Conservation (phyloP, 1,140 invertebrate genomes). For the Eupristina koningsbergeri region DNA sequence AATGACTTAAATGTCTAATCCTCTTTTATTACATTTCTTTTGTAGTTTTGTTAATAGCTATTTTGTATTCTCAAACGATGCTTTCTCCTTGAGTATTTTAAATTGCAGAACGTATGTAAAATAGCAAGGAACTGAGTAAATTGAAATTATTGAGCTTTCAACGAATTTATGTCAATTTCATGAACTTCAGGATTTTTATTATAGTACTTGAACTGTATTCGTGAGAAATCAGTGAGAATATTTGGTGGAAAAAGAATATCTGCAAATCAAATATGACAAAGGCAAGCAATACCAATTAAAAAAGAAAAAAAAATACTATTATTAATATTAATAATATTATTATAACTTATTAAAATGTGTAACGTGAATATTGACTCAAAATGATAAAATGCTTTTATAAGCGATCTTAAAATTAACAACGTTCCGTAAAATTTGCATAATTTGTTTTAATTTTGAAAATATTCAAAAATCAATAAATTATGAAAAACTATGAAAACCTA, state of each 20-base stretch:
- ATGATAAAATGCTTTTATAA: too few relatives aligned
- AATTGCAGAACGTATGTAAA: background rate
- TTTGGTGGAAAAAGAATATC: background rate
- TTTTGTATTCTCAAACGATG: background rate
- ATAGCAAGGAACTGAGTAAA: slow-evolving; percentile 47
- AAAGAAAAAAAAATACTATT: background rate
- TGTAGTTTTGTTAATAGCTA: background rate
- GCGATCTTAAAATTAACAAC: too few relatives aligned
- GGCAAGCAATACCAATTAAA: background rate
- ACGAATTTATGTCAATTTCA: slow-evolving; percentile 15
- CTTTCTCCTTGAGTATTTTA: background rate
- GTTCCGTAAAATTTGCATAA: too few relatives aligned
- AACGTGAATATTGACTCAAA: too few relatives aligned
- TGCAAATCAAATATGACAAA: slow-evolving; percentile 11
- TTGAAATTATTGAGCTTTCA: slow-evolving; percentile 40
- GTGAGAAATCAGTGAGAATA: slow-evolving; percentile 10
- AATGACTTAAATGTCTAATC: too few relatives aligned
- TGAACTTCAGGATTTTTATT: slow-evolving; percentile 27
- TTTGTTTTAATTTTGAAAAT: too few relatives aligned
- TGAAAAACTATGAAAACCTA: too few relatives aligned
- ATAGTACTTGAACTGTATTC: background rate
- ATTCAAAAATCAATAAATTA: too few relatives aligned
- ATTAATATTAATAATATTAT: too few relatives aligned
- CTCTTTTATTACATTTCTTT: slow-evolving; percentile 45
- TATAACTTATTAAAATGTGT: too few relatives aligned